Evolutionary conservation across 1,140 invertebrate species (phyloP), one percentile per base, ranked within the genome.

Genomic region (Piezodorus guildinii): DNA sequence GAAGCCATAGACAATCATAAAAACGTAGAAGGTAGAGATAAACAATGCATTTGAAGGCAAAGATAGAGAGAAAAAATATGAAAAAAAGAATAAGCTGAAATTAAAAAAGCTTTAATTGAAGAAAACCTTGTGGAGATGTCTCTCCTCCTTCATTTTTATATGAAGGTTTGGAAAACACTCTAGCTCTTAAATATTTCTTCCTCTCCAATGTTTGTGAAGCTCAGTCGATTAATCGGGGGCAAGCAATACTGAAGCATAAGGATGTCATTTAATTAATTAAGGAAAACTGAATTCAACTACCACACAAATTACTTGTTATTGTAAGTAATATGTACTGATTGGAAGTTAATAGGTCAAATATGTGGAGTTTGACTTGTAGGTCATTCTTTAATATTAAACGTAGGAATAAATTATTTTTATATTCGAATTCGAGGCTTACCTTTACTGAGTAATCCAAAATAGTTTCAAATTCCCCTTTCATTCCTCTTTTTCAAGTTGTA

Each of bases 231-330:
- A 39, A 39, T 39, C 34, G 12, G 34, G 34, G 34, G 12, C 34
- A 39, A 39, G 46, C n/a, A 49, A 49, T 49, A 49, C 46, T 49
- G 46, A 49, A 49, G 46, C 46, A 49, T 49, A 49, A 49, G n/a
- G 21, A 49, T 49, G n/a, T 49, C n/a, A 49, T 49, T 49, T 49
- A 39, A 39, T 39, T 39, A 39, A 39, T 39, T 10, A 39, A 10
- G 1, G 34, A 39, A 39, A 39, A 39, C 34, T 39, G 12, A 10
- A 39, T 39, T 39, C 34, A 39, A 39, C 12, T 39, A 39, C 12
- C 6, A 39, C 12, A 39, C 34, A 10, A 39, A 39, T 39, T 39
- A 39, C 34, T 10, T 39, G 6, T 39, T 8, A 39, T 39, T 39
- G 12, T 39, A 10, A 4, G 6, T 4, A 39, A 39, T 39, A 39